Conservation (phyloP, 2,888 invertebrate genomes). For the Drosophila algonquin region DNA sequence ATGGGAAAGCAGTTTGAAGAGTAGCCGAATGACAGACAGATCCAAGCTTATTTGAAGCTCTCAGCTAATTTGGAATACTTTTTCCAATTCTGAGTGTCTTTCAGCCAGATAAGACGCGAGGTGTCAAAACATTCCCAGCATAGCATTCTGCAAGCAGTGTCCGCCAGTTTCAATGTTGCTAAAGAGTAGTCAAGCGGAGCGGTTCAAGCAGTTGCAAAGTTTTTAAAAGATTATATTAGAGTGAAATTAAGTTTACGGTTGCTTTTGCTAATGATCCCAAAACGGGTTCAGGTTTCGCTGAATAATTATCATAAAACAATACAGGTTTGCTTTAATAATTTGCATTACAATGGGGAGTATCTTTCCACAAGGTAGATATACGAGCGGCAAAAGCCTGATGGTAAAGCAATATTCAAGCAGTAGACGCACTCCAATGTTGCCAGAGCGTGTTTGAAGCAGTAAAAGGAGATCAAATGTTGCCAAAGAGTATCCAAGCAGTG, state of each 20-base stretch:
- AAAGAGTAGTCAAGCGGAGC: too few relatives aligned
- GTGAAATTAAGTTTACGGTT: not conserved
- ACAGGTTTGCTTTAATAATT: not conserved
- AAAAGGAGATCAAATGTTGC: not conserved
- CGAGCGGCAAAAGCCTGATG: not conserved
- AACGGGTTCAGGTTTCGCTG: not conserved
- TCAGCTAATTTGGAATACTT: too few relatives aligned
- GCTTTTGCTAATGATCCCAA: too few relatives aligned
- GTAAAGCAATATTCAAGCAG: not conserved
- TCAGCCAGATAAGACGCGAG: too few relatives aligned
- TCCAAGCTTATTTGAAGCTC: too few relatives aligned
- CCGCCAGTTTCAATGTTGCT: too few relatives aligned
- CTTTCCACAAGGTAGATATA: not conserved
- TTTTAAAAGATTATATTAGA: too few relatives aligned
- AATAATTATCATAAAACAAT: not conserved
- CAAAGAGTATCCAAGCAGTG: not conserved
- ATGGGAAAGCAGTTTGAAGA: not conserved
- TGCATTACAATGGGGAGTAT: not conserved
- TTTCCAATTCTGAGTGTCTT: too few relatives aligned
- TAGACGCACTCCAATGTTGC: conserved; percentile 19
- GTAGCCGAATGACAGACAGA: too few relatives aligned
- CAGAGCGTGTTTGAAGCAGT: not conserved
- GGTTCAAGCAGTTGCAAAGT: too few relatives aligned
- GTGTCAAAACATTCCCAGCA: too few relatives aligned
- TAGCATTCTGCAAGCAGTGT: too few relatives aligned